Evolutionary conservation across 2,113 vertebrate species (phyloP).

Genomic region (Pteronura brasiliensis): DNA sequence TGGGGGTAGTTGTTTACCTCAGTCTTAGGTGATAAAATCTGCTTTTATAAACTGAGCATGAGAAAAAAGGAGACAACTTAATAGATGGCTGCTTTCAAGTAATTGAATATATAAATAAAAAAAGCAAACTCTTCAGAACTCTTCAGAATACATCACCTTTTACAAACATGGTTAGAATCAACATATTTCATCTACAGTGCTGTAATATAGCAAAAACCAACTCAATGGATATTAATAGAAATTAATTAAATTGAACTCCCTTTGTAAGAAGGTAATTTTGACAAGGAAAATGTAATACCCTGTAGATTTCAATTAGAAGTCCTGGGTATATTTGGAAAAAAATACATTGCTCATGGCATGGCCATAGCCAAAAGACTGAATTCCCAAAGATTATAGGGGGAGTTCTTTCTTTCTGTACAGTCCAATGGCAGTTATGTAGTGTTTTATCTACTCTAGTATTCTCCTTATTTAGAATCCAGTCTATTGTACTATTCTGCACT

Average conservation of each 20-base stretch:
- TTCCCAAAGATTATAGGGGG: not conserved
- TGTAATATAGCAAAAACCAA: not conserved
- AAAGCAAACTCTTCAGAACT: not conserved
- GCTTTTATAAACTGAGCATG: not conserved
- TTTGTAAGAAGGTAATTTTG: not conserved
- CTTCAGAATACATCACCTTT: not conserved
- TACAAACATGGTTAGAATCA: constrained; percentile 20
- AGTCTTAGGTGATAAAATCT: not conserved
- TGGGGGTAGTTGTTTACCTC: not conserved
- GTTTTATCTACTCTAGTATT: not conserved
- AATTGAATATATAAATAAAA: not conserved
- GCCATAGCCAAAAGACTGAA: not conserved
- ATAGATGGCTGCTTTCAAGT: constrained; percentile 28
- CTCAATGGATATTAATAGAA: not conserved
- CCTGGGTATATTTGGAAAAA: not conserved
- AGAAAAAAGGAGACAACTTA: not conserved
- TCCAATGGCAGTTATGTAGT: not conserved
- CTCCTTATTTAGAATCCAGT: not conserved
- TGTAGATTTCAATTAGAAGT: not conserved
- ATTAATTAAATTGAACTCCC: constrained; percentile 23
- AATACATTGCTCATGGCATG: not conserved
- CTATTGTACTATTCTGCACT: not conserved
- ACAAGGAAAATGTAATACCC: not conserved
- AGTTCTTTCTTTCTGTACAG: not conserved
- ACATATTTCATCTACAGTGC: not conserved